Evolutionary conservation across 2,113 vertebrate species (phyloP), one percentile per base, ranked within the genome.

Genomic region (Steatornis caripensis): DNA sequence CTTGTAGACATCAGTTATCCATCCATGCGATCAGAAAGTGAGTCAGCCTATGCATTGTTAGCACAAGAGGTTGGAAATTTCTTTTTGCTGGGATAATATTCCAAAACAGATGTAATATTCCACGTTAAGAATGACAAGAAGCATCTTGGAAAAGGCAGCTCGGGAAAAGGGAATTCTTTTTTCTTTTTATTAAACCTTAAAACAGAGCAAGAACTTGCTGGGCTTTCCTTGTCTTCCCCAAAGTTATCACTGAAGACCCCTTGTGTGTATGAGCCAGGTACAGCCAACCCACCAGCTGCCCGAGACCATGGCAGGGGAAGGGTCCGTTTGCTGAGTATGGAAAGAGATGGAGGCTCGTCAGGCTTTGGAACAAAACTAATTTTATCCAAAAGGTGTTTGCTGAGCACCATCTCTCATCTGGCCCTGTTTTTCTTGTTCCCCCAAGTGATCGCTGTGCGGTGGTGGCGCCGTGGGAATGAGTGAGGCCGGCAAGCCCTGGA

Each of bases 401-500:
- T 68, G 71, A 30, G 46, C 46, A n/a, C 61, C 37, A 6, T 8
- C 20, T 71, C 39, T 39, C n/a, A 10, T 12, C 72, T 78, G 58
- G 87, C 27, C 49, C 34, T 20, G 4, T 39, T 37, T 41, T 20
- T 39, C 43, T 10, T 11, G 14, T 24, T 49, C 46, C 58, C 22
- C 3, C 2, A 1, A 27, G 21, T 32, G 37, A 20, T 22, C n/a
- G 48, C 3, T 0, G 0, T 6, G 51, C 30, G 34, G n/a, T 12
- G n/a, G 39, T 72, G 80, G 23, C 83, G 27, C 37, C 1, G 0
- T 10, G 45, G 46, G 32, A 34, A 14, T 6, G 65, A 43, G 24
- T 2, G 46, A 78, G 37, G 72, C 27, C 72, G 46, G 49, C 41
- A 32, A 68, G 23, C 3, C 57, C 53, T 3, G 1, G 10, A 13